These are phyloP conservation scores for Rafetus swinhoei DNA, from an alignment of 2,113 vertebrate genomes.

Conservation along the genomic window DNA sequence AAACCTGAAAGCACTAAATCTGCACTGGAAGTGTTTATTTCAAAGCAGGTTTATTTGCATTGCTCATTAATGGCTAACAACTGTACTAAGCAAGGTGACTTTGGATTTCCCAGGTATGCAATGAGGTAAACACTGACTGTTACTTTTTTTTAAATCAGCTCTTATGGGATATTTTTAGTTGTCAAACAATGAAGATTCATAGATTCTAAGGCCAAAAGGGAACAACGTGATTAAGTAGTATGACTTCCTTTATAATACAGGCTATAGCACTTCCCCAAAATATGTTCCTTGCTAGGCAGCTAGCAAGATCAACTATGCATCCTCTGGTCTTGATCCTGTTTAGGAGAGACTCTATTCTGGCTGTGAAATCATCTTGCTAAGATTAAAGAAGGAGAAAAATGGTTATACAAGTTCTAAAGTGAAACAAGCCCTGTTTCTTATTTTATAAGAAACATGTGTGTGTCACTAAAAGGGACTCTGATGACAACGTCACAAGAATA, in stretches of 20 bases:
- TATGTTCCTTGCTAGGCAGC: neutral
- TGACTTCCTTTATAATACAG: neutral
- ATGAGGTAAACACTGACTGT: neutral
- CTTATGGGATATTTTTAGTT: neutral
- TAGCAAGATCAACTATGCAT: constrained; percentile 1
- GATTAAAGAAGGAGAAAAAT: neutral
- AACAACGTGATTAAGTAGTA: neutral
- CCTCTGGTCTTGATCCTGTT: constrained; percentile 25
- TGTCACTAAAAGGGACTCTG: neutral
- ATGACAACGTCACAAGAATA: neutral
- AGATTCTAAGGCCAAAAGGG: neutral
- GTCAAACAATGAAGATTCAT: neutral
- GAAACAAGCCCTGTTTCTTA: constrained; percentile 1
- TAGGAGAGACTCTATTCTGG: neutral
- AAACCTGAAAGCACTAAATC: constrained; percentile 3
- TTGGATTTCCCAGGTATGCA: constrained; percentile 21
- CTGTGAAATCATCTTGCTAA: neutral
- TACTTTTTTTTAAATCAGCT: neutral
- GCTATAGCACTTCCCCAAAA: neutral
- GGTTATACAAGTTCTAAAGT: neutral
- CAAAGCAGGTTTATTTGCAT: constrained; percentile 7
- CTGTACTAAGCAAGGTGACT: neutral
- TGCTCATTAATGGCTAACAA: neutral
- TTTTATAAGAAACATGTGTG: neutral
- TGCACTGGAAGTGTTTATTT: neutral